Conservation (phyloP, 37 sponge, comb jelly and placozoan genomes). For the Chondrilla cf. caribensis region DNA sequence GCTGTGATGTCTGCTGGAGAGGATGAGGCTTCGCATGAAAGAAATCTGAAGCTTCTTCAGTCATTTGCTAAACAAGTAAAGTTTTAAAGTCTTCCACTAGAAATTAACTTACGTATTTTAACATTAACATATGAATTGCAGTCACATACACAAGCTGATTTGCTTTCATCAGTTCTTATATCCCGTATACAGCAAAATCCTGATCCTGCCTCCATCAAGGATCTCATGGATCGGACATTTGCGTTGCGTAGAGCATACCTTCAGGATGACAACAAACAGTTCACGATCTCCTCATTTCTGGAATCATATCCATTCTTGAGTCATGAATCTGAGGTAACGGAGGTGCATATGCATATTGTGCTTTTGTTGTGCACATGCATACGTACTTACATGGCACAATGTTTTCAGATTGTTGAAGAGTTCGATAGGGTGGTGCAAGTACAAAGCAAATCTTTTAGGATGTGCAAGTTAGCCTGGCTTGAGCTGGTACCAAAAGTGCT, state of each 20-base stretch:
- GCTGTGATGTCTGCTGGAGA: neutral
- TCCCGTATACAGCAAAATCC: neutral
- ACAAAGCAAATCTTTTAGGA: neutral
- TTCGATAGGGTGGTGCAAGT: neutral
- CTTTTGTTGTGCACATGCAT: neutral
- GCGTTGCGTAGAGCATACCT: neutral
- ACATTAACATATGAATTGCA: neutral
- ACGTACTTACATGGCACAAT: neutral
- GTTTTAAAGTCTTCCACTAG: no score
- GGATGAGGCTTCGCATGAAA: neutral
- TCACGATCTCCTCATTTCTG: neutral
- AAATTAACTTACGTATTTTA: neutral
- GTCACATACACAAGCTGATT: neutral
- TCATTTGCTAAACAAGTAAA: neutral
- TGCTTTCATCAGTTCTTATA: neutral
- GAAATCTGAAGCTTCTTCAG: neutral
- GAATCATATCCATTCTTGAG: constrained; percentile 2
- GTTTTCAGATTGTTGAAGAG: neutral
- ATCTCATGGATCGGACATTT: neutral
- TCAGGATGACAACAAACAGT: neutral
- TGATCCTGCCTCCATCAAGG: neutral
- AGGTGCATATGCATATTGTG: neutral
- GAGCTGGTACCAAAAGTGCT: neutral
- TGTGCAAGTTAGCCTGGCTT: neutral
- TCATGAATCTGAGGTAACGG: neutral